These are phyloP conservation scores for Lepidurus packardi DNA, from an alignment of 1,140 invertebrate genomes.

Conservation along the genomic window DNA sequence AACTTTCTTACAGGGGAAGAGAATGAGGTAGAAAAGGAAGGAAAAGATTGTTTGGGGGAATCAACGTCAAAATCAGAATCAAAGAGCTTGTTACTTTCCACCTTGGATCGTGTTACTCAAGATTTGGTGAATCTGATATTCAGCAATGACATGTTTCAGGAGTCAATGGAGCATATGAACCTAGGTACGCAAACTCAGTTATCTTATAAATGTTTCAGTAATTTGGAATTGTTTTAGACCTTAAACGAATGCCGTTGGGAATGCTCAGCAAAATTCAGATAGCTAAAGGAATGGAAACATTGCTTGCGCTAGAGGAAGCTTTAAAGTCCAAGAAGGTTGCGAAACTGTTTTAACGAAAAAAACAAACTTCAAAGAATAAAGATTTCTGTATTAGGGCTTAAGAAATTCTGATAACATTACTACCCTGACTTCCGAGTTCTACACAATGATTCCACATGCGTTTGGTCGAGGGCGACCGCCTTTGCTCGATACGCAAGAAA, in stretches of 20 bases:
- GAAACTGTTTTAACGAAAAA: neutral
- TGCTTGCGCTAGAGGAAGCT: constrained; percentile 46
- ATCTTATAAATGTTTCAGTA: neutral
- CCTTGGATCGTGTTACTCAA: constrained; percentile 44
- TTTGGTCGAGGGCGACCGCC: constrained; percentile 47
- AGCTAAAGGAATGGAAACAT: constrained; percentile 48
- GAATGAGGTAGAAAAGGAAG: neutral
- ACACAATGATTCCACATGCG: constrained; percentile 49
- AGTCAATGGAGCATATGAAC: constrained; percentile 45
- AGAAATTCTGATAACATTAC: constrained; percentile 36
- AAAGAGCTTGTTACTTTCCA: constrained; percentile 18
- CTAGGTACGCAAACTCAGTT: constrained; percentile 34
- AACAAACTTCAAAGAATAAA: neutral
- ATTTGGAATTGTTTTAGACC: constrained; percentile 41
- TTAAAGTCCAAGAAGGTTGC: constrained; percentile 33
- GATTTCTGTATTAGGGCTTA: constrained; percentile 8
- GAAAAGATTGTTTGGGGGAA: neutral
- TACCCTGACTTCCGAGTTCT: constrained; percentile 45
- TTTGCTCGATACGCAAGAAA: constrained; percentile 41
- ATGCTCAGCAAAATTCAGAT: constrained; percentile 50
- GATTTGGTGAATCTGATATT: constrained; percentile 47
- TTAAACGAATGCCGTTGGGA: constrained; percentile 51
- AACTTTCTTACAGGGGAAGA: neutral
- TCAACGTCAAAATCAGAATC: neutral
- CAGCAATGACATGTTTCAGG: constrained; percentile 48